These are phyloP conservation scores for Meloidogyne exigua DNA, from an alignment of 1,140 invertebrate genomes.

Conservation along the genomic window DNA sequence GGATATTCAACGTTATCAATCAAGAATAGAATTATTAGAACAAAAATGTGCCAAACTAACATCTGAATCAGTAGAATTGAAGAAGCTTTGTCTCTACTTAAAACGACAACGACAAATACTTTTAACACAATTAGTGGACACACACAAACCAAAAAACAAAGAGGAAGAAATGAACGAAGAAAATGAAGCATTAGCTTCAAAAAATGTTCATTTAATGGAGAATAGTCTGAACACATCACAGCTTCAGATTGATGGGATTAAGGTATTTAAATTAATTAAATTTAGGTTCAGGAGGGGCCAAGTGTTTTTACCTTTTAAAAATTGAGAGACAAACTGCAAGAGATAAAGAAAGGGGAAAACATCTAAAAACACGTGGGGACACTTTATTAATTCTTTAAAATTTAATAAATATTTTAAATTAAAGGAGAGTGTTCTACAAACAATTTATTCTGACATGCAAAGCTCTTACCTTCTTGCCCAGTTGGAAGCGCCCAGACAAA, in stretches of 20 bases:
- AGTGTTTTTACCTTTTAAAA: too few relatives aligned
- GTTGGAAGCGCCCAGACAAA: neutral
- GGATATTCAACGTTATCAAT: conserved; percentile 33
- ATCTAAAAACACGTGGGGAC: too few relatives aligned
- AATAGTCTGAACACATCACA: neutral
- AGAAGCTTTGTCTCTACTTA: conserved; percentile 31
- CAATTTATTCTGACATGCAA: conserved; percentile 15
- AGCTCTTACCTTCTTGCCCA: neutral
- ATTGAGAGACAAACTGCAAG: too few relatives aligned
- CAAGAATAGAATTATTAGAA: conserved; percentile 12
- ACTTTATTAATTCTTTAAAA: neutral
- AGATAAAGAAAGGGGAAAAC: too few relatives aligned
- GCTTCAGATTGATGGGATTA: neutral
- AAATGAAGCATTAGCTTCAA: neutral
- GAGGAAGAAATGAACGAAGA: neutral
- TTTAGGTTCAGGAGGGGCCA: neutral
- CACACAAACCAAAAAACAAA: neutral
- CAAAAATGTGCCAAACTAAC: conserved; percentile 7
- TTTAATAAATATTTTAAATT: neutral
- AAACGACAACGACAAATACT: conserved; percentile 25
- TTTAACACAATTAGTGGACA: neutral
- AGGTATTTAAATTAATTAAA: neutral
- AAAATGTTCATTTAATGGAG: neutral
- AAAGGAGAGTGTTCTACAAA: conserved; percentile 6
- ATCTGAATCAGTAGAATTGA: conserved; percentile 29